phyloP scores from a whole-genome alignment of 2,888 invertebrate genomes.

The Selenia dentaria region DNA sequence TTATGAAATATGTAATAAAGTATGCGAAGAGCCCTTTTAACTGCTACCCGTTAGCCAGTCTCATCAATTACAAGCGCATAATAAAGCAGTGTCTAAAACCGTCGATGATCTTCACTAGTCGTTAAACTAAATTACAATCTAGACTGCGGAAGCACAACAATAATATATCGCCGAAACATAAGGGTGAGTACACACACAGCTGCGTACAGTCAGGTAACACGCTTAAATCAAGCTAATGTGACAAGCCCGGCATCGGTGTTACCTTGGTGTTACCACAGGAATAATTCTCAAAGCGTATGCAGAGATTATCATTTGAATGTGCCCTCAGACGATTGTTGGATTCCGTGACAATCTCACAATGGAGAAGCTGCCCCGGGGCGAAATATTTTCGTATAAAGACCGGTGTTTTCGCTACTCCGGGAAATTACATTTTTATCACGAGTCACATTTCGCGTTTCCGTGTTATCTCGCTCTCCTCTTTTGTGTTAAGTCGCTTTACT shows the following conservation, averaged over 20 bases:
- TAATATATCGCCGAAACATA: conserved; percentile 35
- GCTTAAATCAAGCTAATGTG: conserved; percentile 79
- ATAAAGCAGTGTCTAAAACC: conserved; percentile 18
- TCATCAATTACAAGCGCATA: neutral
- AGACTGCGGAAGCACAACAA: conserved; percentile 33
- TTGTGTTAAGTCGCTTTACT: conserved; percentile 43
- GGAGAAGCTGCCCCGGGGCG: conserved; percentile 60
- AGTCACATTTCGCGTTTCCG: conserved; percentile 55
- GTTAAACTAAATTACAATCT: conserved; percentile 31
- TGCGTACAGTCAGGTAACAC: conserved; percentile 62
- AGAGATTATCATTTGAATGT: conserved; percentile 82
- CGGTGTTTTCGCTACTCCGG: conserved; percentile 57
- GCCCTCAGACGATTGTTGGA: conserved; percentile 78
- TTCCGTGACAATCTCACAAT: conserved; percentile 75
- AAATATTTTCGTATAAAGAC: conserved; percentile 71
- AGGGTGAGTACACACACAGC: conserved; percentile 39
- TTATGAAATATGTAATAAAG: no score
- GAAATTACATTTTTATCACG: conserved; percentile 72
- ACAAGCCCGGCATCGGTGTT: conserved; percentile 60
- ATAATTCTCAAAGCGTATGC: conserved; percentile 76
- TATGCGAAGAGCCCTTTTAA: no score
- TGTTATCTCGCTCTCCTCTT: conserved; percentile 49
- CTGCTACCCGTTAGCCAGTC: no score
- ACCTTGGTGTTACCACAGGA: conserved; percentile 41
- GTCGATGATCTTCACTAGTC: conserved; percentile 24